Base-by-base conservation (phyloP, 2,113 vertebrate species). In the Boulengeromyrus knoepffleri region DNA sequence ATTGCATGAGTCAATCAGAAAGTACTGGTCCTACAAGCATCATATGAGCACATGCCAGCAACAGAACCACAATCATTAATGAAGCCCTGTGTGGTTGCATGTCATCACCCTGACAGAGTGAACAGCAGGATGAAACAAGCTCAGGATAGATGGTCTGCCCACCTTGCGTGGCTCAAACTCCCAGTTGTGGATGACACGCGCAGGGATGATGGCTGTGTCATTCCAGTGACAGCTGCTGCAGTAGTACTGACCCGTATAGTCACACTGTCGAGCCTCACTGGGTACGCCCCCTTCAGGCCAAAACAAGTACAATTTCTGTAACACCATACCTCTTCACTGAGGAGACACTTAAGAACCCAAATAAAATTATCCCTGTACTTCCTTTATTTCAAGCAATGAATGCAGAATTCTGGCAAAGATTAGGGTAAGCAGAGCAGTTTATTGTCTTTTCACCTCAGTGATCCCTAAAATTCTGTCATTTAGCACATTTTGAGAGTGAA, bases 141-240 rank as follows among this genome's bases (percentile, higher is more conserved):
- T 9, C 5, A 17, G 27, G 31, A 87, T 8, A 7, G 45, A 56
- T 3, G 10, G 5, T 52, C 39, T 31, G n/a, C 91, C 56, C 94
- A 99, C 99, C 97, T 99, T 99, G 90, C 96, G 96, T 0, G 97
- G 95, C 92, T 99, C 98, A 0, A 99, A 99, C 94, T 99, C 99
- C 99, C 99, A 99, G 96, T 99, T 99, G 96, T 99, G 98, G 90
- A 99, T 98, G 90, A 98, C 98, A 0, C 98, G 96, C 4, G 99
- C 98, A 0, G 99, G 98, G 90, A 99, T 94, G 66, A 98, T 92
- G 0, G 97, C 97, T 1, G 97, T 95, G 95, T 99, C 98, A 0
- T 99, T 99, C 99, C 99, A 99, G 95, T 99, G 98, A 93, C 99
- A 99, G 91, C 96, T 98, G 94, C 96, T 97, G 94, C 99, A 99